Evolutionary conservation across 2,113 vertebrate genomes (phyloP).

Genomic region (Chrysochloris asiatica): DNA sequence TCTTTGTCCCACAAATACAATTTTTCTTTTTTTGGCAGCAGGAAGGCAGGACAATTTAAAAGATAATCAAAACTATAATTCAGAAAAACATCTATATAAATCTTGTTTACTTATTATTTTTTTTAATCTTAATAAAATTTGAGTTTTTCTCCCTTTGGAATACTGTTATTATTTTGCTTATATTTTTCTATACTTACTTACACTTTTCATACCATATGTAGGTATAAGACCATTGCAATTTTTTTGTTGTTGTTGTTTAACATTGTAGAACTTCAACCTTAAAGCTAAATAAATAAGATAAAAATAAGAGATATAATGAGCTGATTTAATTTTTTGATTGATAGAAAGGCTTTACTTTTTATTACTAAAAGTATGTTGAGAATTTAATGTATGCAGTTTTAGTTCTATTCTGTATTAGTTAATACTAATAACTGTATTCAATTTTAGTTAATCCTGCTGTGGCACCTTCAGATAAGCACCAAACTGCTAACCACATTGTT

Average conservation of each 20-base stretch:
- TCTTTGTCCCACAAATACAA: slow-evolving; percentile 40
- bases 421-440: no score
- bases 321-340: no score
- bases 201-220: not conserved
- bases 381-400: not conserved
- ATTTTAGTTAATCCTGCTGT: no score
- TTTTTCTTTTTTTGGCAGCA: slow-evolving; percentile 26
- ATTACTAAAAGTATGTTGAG: not conserved
- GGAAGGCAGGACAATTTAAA: not conserved
- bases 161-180: slow-evolving; percentile 16
- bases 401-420: not conserved
- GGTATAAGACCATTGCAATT: not conserved
- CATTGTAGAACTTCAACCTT: not conserved
- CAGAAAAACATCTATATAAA: not conserved
- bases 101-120: slow-evolving; percentile 4
- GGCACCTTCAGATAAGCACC: no score
- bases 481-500: no score
- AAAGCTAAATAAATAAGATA: not conserved
- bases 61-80: slow-evolving; percentile 27
- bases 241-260: not conserved
- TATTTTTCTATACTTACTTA: not conserved
- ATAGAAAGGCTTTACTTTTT: not conserved
- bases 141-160: slow-evolving; percentile 10
- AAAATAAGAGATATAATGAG: not conserved
- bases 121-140: not conserved